Base-by-base conservation (phyloP, 2,888 invertebrate species). In the Nephrocerus scutellatus region DNA sequence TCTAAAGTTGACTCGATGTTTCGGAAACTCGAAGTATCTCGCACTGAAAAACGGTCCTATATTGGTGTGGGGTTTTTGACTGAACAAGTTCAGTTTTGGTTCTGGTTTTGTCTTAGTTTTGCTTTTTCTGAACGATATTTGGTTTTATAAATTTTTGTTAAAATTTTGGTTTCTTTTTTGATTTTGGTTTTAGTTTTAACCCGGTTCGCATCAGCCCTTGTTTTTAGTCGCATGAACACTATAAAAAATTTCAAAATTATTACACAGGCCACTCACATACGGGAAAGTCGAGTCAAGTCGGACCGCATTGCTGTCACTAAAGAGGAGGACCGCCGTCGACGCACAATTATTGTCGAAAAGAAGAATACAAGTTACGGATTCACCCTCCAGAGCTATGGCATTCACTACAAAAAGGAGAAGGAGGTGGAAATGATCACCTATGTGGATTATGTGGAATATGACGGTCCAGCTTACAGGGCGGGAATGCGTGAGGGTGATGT, bases 401-500 rank as follows among this genome's bases (percentile, higher is more conserved):
- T 96, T 44, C 92, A 93, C 63, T 92, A 95, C 66, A 90, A 90
- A 63, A 82, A 84, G 71, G 91, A 89, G 56, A 84, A 88, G 62
- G 91, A 92, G 65, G 86, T 93, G 43, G 95, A 97, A 68, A 85
- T 93, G 73, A 89, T 96, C 41, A 96, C 95, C 0, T 97, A 96
- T 63, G 93, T 96, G 30, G 96, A 97, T 62, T 92, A 91, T 64
- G 92, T 96, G 39, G 93, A 92, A 54, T 79, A 82, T 44, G 88
- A 89, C 49, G 93, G 95, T 0, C 85, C 95, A 0, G 95, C 96
- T 0, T 88, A 85, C 56, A 76, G 80, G 46, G 87, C 95, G 0
- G 96, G 96, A 6, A 89, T 97, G 86, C 76, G 92, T 8, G 88
- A 91, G 69, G 96, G 96, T 12, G 96, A 96, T 66, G 93, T 96